These are phyloP conservation scores for Lucinisca nassula DNA, from an alignment of 2,888 invertebrate genomes.

Conservation along the genomic window DNA sequence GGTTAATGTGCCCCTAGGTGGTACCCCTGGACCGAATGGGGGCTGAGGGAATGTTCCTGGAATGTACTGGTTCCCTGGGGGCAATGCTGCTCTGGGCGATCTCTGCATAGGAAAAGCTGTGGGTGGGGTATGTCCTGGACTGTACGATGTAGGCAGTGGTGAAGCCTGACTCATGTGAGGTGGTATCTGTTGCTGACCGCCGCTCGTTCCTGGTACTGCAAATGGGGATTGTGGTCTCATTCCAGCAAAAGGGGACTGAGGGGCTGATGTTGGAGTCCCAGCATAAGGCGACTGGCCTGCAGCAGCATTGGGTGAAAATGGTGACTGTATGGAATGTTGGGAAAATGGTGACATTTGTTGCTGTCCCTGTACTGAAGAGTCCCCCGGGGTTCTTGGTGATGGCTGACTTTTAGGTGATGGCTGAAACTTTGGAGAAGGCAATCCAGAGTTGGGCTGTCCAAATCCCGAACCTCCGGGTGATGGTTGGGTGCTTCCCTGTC, in stretches of 20 bases:
- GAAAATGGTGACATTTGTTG: constrained; percentile 82
- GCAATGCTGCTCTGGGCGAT: constrained; percentile 78
- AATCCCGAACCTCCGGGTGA: constrained; percentile 46
- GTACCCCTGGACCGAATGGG: constrained; percentile 65
- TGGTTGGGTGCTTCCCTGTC: constrained; percentile 56
- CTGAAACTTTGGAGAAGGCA: constrained; percentile 80
- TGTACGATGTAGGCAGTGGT: constrained; percentile 66
- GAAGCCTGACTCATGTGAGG: constrained; percentile 68
- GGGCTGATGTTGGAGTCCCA: constrained; percentile 72
- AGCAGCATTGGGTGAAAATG: constrained; percentile 72
- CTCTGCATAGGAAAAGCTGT: constrained; percentile 75
- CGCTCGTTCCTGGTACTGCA: constrained; percentile 68
- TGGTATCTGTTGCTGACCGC: constrained; percentile 64
- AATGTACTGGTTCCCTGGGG: constrained; percentile 77
- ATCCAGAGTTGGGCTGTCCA: constrained; percentile 60
- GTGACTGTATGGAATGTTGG: constrained; percentile 76
- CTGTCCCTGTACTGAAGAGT: constrained; percentile 75
- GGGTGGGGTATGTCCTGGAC: constrained; percentile 77
- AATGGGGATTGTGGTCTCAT: constrained; percentile 75
- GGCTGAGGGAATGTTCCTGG: constrained; percentile 75
- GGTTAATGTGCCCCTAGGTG: constrained; percentile 66
- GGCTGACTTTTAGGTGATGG: constrained; percentile 82
- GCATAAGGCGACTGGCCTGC: constrained; percentile 65
- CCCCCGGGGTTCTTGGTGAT: constrained; percentile 83
- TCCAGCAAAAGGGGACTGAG: constrained; percentile 78